These are phyloP conservation scores for Itoplectis maculator DNA, from an alignment of 2,888 invertebrate genomes.

Conservation along the genomic window DNA sequence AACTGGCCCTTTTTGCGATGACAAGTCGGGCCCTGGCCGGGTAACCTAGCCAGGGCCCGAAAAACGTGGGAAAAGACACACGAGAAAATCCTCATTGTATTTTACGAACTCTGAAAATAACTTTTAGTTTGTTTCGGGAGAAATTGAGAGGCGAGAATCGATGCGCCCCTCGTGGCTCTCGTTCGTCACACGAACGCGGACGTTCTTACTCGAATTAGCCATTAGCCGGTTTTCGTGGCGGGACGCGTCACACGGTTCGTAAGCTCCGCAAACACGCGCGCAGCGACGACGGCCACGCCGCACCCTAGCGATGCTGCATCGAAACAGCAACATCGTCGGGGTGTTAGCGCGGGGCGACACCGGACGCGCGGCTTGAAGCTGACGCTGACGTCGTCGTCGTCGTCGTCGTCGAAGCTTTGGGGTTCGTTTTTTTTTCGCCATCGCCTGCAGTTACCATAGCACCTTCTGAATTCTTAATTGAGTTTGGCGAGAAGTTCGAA, in stretches of 20 bases:
- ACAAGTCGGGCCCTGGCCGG: no score
- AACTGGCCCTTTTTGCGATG: no score
- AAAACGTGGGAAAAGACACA: no score
- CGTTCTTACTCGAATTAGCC: slow-evolving; percentile 19
- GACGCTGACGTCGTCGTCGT: no score
- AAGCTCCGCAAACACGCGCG: neutral
- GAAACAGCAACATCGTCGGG: slow-evolving; percentile 10
- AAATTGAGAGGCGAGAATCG: no score
- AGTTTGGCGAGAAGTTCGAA: slow-evolving; percentile 59
- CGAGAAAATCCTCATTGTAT: no score
- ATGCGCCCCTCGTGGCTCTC: neutral
- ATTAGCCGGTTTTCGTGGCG: slow-evolving; percentile 26
- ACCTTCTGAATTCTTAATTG: slow-evolving; percentile 63
- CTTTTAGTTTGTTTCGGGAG: no score
- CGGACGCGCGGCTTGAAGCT: no score
- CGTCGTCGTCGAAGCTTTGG: no score
- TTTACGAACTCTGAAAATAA: no score
- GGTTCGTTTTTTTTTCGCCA: slow-evolving; percentile 6
- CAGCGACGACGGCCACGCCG: slow-evolving; percentile 15
- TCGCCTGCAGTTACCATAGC: slow-evolving; percentile 21
- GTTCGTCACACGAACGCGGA: neutral
- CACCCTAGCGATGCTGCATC: neutral
- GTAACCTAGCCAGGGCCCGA: no score
- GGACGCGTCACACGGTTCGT: neutral
- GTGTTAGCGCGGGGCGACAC: neutral